phyloP scores from a whole-genome alignment of 2,113 vertebrate species.

The Ariopsis seemanni region DNA sequence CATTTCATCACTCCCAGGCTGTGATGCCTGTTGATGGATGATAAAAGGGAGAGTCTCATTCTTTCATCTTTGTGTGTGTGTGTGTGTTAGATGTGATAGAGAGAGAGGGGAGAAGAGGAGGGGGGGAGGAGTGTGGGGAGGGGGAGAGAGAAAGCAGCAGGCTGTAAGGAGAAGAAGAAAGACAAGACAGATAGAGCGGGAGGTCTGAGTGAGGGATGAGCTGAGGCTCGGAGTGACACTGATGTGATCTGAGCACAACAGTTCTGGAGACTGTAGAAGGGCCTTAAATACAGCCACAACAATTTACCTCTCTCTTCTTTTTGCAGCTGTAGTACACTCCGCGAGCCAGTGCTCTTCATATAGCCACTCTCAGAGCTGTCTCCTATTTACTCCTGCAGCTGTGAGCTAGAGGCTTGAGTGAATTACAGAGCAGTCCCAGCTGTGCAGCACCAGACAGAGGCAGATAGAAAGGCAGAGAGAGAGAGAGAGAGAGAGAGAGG shows the following conservation, averaged over 20 bases:
- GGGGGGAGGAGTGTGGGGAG: neutral
- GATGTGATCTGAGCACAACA: constrained; percentile 46
- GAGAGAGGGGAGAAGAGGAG: neutral
- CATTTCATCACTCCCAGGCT: constrained; percentile 51
- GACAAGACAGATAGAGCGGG: constrained; percentile 17
- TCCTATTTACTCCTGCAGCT: constrained; percentile 30
- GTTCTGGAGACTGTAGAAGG: constrained; percentile 33
- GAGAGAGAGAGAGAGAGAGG: neutral
- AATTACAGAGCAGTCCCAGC: constrained; percentile 45
- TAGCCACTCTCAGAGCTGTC: constrained; percentile 9
- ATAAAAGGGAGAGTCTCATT: constrained; percentile 52
- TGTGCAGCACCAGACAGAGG: constrained; percentile 27
- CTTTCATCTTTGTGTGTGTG: constrained; percentile 53
- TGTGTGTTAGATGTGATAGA: neutral
- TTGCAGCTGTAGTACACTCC: constrained; percentile 15
- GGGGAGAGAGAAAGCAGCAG: constrained; percentile 8
- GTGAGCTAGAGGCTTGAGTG: constrained; percentile 44
- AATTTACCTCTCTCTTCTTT: constrained; percentile 11
- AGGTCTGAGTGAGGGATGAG: constrained; percentile 4
- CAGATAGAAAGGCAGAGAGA: constrained; percentile 6
- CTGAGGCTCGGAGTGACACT: constrained; percentile 38
- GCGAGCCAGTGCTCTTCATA: constrained; percentile 21
- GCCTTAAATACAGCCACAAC: constrained; percentile 25
- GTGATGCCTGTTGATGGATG: constrained; percentile 57
- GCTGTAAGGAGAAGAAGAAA: constrained; percentile 33